Evolutionary conservation across 2,797 vertebrate species (phyloP).

Genomic region (Chloroceryle inda): DNA sequence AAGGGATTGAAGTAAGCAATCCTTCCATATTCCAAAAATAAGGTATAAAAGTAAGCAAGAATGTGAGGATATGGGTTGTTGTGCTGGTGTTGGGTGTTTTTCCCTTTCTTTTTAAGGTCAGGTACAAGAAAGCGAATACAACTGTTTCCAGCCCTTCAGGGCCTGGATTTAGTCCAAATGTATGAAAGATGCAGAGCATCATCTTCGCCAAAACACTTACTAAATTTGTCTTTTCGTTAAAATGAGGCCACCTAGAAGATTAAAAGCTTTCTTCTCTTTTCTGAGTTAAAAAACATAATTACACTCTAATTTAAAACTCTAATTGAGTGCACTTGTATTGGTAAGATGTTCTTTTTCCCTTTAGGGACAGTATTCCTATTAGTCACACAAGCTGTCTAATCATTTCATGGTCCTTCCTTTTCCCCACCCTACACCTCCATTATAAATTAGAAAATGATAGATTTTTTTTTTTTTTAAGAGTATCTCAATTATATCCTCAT

Average conservation of each 20-base stretch:
- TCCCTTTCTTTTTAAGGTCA: not conserved
- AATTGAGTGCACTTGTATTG: conserved; percentile 74
- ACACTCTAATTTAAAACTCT: conserved; percentile 78
- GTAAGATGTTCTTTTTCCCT: conserved; percentile 72
- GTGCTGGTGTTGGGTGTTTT: not conserved
- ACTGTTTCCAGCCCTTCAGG: conserved; percentile 28
- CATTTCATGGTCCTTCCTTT: conserved; percentile 53
- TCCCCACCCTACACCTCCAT: conserved; percentile 52
- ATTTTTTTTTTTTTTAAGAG: not conserved
- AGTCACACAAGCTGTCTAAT: conserved; percentile 76
- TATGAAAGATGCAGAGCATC: conserved; percentile 31
- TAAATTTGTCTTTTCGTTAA: conserved; percentile 68
- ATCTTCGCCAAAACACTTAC: conserved; percentile 67
- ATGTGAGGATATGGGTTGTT: not conserved
- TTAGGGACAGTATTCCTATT: conserved; percentile 78
- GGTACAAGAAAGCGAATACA: conserved; percentile 16
- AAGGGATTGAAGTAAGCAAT: conserved; percentile 35
- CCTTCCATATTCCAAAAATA: conserved; percentile 9
- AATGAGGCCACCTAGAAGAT: conserved; percentile 72
- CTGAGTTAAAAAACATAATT: conserved; percentile 70
- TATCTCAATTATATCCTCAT: conserved; percentile 51
- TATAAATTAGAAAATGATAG: conserved; percentile 68
- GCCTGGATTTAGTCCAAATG: conserved; percentile 58
- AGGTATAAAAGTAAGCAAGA: not conserved
- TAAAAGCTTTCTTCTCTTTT: conserved; percentile 58